phyloP scores from a whole-genome alignment of 1,140 invertebrate genomes.

The Daktulosphaira vitifoliae region DNA sequence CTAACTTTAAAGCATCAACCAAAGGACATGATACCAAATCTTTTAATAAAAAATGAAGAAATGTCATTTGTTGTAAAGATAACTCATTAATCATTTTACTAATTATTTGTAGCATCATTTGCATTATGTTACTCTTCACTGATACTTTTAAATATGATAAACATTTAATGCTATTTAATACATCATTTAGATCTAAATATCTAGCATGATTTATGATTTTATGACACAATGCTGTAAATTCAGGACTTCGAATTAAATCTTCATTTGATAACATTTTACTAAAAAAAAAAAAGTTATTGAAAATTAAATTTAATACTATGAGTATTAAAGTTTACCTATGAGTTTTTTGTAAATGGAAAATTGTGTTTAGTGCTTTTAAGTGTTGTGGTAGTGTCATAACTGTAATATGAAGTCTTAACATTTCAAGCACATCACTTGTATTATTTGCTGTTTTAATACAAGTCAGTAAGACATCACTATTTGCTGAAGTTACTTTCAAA shows the following conservation, averaged over 20 bases:
- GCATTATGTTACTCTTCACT: slow-evolving; percentile 48
- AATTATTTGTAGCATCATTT: slow-evolving; percentile 54
- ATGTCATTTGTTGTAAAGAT: slow-evolving; percentile 51
- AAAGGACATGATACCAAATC: slow-evolving; percentile 47
- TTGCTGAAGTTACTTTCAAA: background rate
- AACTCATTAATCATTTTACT: slow-evolving; percentile 52
- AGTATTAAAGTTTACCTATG: slow-evolving; percentile 8
- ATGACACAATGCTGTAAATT: slow-evolving; percentile 47
- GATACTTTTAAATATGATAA: slow-evolving; percentile 50
- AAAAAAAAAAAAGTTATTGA: slow-evolving; percentile 35
- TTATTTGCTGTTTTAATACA: slow-evolving; percentile 29
- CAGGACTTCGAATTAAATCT: slow-evolving; percentile 39
- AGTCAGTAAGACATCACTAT: slow-evolving; percentile 21
- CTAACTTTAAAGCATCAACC: slow-evolving; percentile 50
- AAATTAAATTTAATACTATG: background rate
- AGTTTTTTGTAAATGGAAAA: slow-evolving; percentile 33
- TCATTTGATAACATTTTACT: slow-evolving; percentile 37
- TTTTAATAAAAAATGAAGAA: slow-evolving; percentile 50
- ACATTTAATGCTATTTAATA: slow-evolving; percentile 50
- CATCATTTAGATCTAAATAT: slow-evolving; percentile 46
- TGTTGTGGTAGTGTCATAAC: slow-evolving; percentile 36
- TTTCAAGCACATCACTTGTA: slow-evolving; percentile 29
- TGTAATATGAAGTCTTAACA: slow-evolving; percentile 32
- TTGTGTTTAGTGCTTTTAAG: slow-evolving; percentile 32
- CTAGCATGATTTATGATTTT: slow-evolving; percentile 48